Percentiles rank a stretch among this genome's conserved stretches.
These are phyloP conservation scores for Cynopterus sphinx DNA, from an alignment of 2,797 vertebrate genomes.

Conservation along the genomic window DNA sequence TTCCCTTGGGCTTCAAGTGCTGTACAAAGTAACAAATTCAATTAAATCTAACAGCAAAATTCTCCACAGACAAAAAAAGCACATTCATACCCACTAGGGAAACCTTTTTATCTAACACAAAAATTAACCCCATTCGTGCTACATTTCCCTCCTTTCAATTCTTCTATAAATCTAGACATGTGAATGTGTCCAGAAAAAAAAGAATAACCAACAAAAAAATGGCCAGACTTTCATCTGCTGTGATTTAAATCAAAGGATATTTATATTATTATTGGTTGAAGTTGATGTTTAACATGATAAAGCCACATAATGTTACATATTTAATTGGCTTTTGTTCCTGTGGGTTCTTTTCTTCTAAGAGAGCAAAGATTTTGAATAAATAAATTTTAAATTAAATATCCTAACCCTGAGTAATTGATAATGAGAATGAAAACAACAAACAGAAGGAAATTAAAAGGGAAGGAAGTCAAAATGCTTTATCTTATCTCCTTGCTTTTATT, in stretches of 20 bases:
- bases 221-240: not conserved
- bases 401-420: slow-evolving; percentile 32
- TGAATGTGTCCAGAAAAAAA: not conserved
- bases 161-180: not conserved
- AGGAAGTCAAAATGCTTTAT: slow-evolving; percentile 24
- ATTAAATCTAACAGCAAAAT: slow-evolving; percentile 37
- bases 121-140: not conserved
- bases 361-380: slow-evolving; percentile 16
- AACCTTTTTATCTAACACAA: not conserved
- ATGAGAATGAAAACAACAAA: slow-evolving; percentile 13
- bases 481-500: slow-evolving; percentile 62
- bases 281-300: slow-evolving; percentile 38
- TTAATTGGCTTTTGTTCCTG: slow-evolving; percentile 13
- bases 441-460: slow-evolving; percentile 68
- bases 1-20: slow-evolving; percentile 29
- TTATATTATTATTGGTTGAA: not conserved
- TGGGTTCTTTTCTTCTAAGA: slow-evolving; percentile 29
- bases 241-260: not conserved
- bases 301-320: not conserved
- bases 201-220: not conserved
- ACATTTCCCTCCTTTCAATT: not conserved
- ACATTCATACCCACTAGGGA: not conserved
- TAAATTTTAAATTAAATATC: slow-evolving; percentile 58
- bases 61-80: not conserved
- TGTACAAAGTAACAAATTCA: slow-evolving; percentile 53